A percentile compares a stretch with the other conserved stretches of the same genome.
These are phyloP conservation scores for Drosophila peninsularis DNA, from an alignment of 2,888 invertebrate genomes.

Conservation along the genomic window DNA sequence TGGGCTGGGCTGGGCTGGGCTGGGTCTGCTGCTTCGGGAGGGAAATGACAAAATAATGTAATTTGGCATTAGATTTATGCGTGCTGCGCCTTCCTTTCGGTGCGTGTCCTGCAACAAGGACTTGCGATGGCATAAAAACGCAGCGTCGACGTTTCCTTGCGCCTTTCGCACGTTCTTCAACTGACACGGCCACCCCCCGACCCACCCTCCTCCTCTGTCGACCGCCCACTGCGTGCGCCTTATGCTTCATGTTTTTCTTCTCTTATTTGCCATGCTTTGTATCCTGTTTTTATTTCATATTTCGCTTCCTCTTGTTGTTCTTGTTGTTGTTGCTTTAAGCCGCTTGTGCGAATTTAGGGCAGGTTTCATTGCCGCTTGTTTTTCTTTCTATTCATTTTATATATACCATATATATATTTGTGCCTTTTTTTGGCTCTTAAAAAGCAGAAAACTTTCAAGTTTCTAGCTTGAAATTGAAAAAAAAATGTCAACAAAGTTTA, in stretches of 20 bases:
- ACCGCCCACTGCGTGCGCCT: constrained; percentile 28
- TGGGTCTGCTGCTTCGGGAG: neutral
- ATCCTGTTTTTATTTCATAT: constrained; percentile 41
- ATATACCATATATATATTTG: constrained; percentile 21
- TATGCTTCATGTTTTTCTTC: constrained; percentile 41
- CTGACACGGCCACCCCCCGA: neutral
- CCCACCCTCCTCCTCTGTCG: neutral
- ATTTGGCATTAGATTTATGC: constrained; percentile 75
- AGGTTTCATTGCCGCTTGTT: constrained; percentile 62
- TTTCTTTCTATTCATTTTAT: constrained; percentile 6
- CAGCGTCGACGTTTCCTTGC: constrained; percentile 65
- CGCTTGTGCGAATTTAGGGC: constrained; percentile 78
- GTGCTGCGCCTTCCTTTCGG: constrained; percentile 66
- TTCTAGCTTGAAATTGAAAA: constrained; percentile 45
- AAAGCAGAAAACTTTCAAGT: constrained; percentile 57
- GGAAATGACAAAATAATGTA: constrained; percentile 79
- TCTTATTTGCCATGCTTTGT: constrained; percentile 47
- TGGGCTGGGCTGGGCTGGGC: neutral
- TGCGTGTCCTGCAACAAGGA: constrained; percentile 42
- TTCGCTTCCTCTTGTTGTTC: constrained; percentile 24
- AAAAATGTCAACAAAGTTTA: constrained; percentile 58
- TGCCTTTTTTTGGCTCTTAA: constrained; percentile 4
- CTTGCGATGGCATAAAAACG: constrained; percentile 50
- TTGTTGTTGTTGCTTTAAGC: constrained; percentile 54
- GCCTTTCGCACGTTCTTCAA: constrained; percentile 11